Evolutionary conservation across 2,113 vertebrate genomes (phyloP).

Genomic region (Corythaeola cristata): DNA sequence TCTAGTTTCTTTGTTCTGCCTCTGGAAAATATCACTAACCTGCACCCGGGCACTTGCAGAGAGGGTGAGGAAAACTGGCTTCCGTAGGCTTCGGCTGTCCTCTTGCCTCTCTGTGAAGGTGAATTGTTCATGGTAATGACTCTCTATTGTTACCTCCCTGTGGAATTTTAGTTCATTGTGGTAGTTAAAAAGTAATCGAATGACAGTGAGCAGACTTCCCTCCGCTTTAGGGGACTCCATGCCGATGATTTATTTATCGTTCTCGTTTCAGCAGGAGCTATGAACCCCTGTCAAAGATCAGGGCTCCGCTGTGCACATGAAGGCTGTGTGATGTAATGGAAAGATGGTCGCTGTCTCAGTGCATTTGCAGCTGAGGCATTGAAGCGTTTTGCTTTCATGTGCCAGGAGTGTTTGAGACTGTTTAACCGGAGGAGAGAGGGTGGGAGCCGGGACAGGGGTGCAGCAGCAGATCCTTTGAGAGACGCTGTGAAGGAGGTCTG

Average conservation of each 20-base stretch:
- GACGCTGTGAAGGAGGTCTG: not conserved
- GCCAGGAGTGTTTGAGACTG: not conserved
- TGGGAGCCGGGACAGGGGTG: not conserved
- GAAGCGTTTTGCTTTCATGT: not conserved
- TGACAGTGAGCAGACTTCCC: not conserved
- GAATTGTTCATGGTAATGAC: not conserved
- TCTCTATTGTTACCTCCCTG: not conserved
- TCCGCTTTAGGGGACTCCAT: not conserved
- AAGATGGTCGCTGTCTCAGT: not conserved
- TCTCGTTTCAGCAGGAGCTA: not conserved
- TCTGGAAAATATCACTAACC: not conserved
- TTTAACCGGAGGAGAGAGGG: not conserved
- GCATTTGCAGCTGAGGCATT: not conserved
- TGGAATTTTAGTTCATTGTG: not conserved
- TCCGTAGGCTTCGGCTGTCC: not conserved
- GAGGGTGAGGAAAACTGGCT: not conserved
- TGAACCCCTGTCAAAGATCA: not conserved
- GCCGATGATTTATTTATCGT: not conserved
- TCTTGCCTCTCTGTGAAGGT: not conserved
- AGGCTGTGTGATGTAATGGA: not conserved
- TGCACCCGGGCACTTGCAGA: not conserved
- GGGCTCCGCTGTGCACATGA: not conserved
- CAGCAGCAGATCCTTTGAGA: not conserved
- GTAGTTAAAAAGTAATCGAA: not conserved
- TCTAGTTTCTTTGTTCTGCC: not conserved